Evolutionary conservation across 2,888 invertebrate species (phyloP).

Genomic region (Hemistola chrysoprasaria): DNA sequence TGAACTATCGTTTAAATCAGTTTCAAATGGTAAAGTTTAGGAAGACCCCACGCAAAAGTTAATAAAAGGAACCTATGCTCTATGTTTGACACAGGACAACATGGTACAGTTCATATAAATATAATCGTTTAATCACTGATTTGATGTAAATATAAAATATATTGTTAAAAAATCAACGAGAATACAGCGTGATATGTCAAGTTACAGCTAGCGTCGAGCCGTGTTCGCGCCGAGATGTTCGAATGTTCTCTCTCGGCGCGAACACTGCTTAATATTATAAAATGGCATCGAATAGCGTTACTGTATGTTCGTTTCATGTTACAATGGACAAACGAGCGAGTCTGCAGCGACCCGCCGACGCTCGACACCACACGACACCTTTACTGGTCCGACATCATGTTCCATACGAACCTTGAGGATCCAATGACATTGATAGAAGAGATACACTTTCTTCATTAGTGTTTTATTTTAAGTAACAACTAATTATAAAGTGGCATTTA

Average conservation of each 20-base stretch:
- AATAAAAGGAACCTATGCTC: slow-evolving; percentile 41
- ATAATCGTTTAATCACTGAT: slow-evolving; percentile 31
- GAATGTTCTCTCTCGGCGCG: slow-evolving; percentile 8
- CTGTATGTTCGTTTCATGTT: slow-evolving; percentile 43
- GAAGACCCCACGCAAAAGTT: slow-evolving; percentile 38
- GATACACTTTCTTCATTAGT: no score
- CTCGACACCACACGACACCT: slow-evolving; percentile 6
- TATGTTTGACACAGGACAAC: slow-evolving; percentile 61
- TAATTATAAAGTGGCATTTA: no score
- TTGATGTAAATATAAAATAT: slow-evolving; percentile 37
- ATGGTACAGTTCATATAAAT: slow-evolving; percentile 29
- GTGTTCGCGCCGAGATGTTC: slow-evolving; percentile 11
- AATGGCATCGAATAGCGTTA: slow-evolving; percentile 53
- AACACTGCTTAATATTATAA: slow-evolving; percentile 31
- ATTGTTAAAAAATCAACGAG: slow-evolving; percentile 39
- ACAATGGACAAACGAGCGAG: slow-evolving; percentile 46
- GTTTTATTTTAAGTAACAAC: no score
- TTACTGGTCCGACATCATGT: no score
- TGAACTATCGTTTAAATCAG: no score
- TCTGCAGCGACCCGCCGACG: slow-evolving; percentile 25
- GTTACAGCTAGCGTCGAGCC: slow-evolving; percentile 48
- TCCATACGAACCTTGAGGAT: no score
- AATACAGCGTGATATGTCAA: slow-evolving; percentile 63
- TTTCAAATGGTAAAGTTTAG: slow-evolving; percentile 7
- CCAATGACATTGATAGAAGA: no score